A percentile compares a stretch with the other conserved stretches of the same genome.
Conservation (phyloP, 2,888 invertebrate genomes). For the Anarsia innoxiella region DNA sequence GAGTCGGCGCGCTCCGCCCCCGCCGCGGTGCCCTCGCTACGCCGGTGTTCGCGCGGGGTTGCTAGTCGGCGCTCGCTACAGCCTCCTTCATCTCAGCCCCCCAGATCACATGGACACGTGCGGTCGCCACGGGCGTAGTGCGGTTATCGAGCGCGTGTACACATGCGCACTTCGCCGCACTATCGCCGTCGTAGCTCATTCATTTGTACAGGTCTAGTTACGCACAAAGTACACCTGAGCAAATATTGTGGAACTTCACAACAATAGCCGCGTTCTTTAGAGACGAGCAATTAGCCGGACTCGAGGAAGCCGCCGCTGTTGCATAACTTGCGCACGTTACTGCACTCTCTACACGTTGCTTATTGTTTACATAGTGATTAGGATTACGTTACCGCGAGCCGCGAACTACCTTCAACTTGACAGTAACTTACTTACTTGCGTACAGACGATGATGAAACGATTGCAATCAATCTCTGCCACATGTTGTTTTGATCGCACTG, state of each 20-base stretch:
- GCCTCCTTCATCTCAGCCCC: slow-evolving; percentile 51
- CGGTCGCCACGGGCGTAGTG: slow-evolving; percentile 54
- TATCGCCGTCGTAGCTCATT: slow-evolving; percentile 48
- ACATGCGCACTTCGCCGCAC: slow-evolving; percentile 58
- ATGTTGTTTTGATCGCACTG: too few species aligned
- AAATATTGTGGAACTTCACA: slow-evolving; percentile 57
- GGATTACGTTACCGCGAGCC: too few species aligned
- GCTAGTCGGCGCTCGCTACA: too few species aligned
- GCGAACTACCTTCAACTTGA: too few species aligned
- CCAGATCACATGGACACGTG: slow-evolving; percentile 54
- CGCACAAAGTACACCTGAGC: slow-evolving; percentile 59
- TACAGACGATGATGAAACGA: too few species aligned
- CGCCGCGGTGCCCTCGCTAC: slow-evolving; percentile 21
- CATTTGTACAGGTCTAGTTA: slow-evolving; percentile 45
- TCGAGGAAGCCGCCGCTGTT: not conserved
- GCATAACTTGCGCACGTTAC: slow-evolving; percentile 1
- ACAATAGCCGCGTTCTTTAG: slow-evolving; percentile 54
- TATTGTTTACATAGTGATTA: not conserved
- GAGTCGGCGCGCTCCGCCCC: slow-evolving; percentile 17
- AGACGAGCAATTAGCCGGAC: slow-evolving; percentile 38
- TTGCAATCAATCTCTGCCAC: not conserved
- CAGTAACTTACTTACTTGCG: too few species aligned
- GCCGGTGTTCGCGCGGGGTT: slow-evolving; percentile 27
- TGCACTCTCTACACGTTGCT: not conserved
- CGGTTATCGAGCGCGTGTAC: slow-evolving; percentile 66